phyloP scores from a whole-genome alignment of 2,113 vertebrate genomes.

The Typhlomys cinereus region DNA sequence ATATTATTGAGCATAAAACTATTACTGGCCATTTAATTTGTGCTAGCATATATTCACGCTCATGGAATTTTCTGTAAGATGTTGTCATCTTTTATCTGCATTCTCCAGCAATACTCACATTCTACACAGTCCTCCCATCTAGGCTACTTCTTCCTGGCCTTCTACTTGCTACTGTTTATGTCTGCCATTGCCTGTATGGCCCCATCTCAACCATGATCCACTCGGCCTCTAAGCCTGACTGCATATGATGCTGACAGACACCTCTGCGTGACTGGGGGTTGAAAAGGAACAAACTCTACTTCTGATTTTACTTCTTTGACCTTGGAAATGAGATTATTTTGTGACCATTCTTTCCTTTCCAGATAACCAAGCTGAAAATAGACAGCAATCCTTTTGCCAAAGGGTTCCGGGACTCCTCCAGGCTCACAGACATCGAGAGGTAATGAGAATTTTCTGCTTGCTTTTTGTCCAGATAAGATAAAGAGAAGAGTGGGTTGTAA shows the following conservation, averaged over 20 bases:
- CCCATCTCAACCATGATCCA: too few species aligned
- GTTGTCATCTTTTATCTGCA: neutral
- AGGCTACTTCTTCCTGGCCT: neutral
- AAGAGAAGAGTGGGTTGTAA: constrained; percentile 78
- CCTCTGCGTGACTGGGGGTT: neutral
- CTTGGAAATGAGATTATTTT: constrained; percentile 44
- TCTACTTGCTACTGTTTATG: neutral
- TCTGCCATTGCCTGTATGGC: neutral
- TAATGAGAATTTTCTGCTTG: constrained; percentile 91
- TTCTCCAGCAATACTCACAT: neutral
- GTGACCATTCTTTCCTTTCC: constrained; percentile 77
- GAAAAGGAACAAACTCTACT: neutral
- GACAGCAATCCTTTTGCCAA: constrained; percentile 99
- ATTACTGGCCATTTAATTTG: neutral
- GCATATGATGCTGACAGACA: neutral
- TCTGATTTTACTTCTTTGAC: constrained; percentile 47
- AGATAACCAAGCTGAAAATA: constrained; percentile 99
- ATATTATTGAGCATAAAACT: neutral
- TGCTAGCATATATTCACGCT: neutral
- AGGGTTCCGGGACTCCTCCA: constrained; percentile 99
- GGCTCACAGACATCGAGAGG: constrained; percentile 99
- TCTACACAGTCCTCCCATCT: neutral
- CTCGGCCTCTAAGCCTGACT: neutral
- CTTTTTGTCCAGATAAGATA: constrained; percentile 82
- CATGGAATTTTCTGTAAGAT: neutral